A percentile compares a stretch with the other conserved stretches of the same genome.
These are phyloP conservation scores for Lamproptera curius DNA, from an alignment of 2,888 invertebrate species.

Conservation along the genomic window DNA sequence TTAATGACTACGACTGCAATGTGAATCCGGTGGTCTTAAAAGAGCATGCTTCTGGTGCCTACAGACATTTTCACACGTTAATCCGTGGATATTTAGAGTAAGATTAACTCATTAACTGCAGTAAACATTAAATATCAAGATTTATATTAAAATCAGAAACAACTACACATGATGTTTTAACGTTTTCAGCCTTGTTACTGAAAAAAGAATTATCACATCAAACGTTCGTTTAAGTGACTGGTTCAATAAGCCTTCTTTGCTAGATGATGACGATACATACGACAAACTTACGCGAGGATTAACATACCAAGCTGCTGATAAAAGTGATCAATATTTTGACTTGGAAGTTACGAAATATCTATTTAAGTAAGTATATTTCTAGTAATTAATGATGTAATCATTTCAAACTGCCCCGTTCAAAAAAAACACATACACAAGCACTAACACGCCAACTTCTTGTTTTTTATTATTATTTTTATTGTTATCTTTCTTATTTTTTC, in stretches of 20 bases:
- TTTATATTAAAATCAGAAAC: too few species aligned
- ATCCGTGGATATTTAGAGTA: slow-evolving; percentile 79
- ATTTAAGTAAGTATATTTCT: slow-evolving; percentile 53
- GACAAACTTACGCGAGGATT: slow-evolving; percentile 14
- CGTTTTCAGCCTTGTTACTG: slow-evolving; percentile 12
- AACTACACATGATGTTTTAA: too few species aligned
- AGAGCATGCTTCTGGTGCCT: slow-evolving; percentile 79
- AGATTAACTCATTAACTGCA: slow-evolving; percentile 6
- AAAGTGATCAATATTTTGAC: slow-evolving; percentile 15
- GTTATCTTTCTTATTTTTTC: too few species aligned
- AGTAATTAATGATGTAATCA: too few species aligned
- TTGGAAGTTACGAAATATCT: slow-evolving; percentile 19
- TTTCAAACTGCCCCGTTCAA: too few species aligned
- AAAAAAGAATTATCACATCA: slow-evolving; percentile 1
- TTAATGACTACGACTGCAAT: slow-evolving; percentile 29
- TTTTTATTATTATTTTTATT: too few species aligned
- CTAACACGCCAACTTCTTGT: too few species aligned
- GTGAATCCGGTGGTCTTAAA: slow-evolving; percentile 24
- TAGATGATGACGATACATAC: slow-evolving; percentile 9
- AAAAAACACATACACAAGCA: too few species aligned
- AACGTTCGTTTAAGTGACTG: slow-evolving; percentile 21
- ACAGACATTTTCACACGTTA: slow-evolving; percentile 80
- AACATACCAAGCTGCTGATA: slow-evolving; percentile 12
- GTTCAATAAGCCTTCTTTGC: slow-evolving; percentile 14
- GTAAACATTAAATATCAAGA: too few species aligned